A percentile compares a stretch with the other conserved stretches of the same genome.
Conservation (phyloP, 2,888 invertebrate species). For the Stenichneumon culpator region DNA sequence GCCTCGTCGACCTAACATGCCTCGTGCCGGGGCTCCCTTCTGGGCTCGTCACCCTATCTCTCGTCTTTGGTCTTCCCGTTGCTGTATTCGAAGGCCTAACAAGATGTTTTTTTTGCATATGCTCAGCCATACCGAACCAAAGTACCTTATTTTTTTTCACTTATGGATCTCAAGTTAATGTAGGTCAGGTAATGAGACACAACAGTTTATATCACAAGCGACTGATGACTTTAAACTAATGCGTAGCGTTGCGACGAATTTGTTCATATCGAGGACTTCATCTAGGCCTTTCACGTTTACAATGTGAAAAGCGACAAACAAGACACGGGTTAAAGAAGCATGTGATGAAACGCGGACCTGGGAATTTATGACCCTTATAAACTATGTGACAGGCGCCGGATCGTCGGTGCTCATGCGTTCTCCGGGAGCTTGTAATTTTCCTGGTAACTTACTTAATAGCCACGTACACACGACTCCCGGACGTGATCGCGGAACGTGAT, state of each 20-base stretch:
- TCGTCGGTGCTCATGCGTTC: conserved; percentile 38
- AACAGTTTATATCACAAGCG: background rate
- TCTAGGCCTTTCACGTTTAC: background rate
- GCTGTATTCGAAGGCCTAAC: background rate
- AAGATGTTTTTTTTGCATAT: conserved; percentile 2
- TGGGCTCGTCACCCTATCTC: conserved; percentile 24
- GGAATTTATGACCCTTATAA: conserved; percentile 57
- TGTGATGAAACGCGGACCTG: conserved; percentile 54
- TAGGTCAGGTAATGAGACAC: background rate
- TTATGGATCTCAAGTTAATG: background rate
- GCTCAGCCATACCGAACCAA: background rate
- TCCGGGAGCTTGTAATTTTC: conserved; percentile 61
- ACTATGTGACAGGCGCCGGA: conserved; percentile 29
- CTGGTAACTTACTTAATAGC: conserved; percentile 64
- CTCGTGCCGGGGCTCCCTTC: conserved; percentile 6
- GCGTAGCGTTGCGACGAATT: background rate
- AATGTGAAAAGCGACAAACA: background rate
- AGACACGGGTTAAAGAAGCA: background rate
- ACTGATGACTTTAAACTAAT: background rate
- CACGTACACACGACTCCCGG: conserved; percentile 62
- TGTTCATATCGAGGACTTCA: background rate
- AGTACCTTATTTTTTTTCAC: background rate
- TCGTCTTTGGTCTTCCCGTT: background rate
- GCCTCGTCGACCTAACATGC: conserved; percentile 27
- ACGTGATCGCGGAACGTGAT: conserved; percentile 69